Base-by-base conservation (phyloP, 2,888 invertebrate genomes). In the Tanypteryx hageni region DNA sequence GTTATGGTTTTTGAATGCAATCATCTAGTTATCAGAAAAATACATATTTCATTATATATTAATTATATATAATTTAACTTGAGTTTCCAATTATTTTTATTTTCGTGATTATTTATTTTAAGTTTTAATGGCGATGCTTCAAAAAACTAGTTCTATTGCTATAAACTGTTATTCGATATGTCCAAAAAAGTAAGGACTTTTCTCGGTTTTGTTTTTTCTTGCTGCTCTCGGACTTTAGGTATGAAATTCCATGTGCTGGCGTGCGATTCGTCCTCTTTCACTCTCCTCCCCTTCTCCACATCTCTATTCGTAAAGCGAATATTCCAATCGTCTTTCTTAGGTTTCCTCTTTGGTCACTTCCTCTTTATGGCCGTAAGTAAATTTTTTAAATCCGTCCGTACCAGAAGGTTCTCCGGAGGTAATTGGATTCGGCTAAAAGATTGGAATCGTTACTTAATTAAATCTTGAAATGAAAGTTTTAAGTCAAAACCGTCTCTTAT, bases 401-500 rank as follows among this genome's bases (percentile, higher is more conserved):
- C n/a, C 13, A 76, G 27, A 76, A 18, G 27, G 76, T 11, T 22
- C 9, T 9, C 61, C 5, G 3, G 22, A 13, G 76, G 27, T 76
- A 76, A 76, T 76, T 76, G 27, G 68, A 68, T 27, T 27, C 76
- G 22, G 44, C 22, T 13, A 76, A 76, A 27, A 76, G 22, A 76
- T 76, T 76, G 27, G 10, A 27, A 22, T 76, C 76, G 76, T 76
- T 76, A 76, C 18, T 76, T 76, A 76, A 76, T 76, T 76, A 76
- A 76, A 27, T 27, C 27, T 76, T 27, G 76, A 76, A 76, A 76
- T 76, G 76, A 76, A 76, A 76, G 76, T 76, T 76, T 76, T 76
- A 2, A 76, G 22, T 22, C 76, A 22, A 27, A 16, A 16, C 18
- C 76, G 76, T 76, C 76, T 76, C 76, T 76, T 27, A 44, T 76